Evolutionary conservation across 2,797 vertebrate species (phyloP).

Genomic region (Chrosomus eos): DNA sequence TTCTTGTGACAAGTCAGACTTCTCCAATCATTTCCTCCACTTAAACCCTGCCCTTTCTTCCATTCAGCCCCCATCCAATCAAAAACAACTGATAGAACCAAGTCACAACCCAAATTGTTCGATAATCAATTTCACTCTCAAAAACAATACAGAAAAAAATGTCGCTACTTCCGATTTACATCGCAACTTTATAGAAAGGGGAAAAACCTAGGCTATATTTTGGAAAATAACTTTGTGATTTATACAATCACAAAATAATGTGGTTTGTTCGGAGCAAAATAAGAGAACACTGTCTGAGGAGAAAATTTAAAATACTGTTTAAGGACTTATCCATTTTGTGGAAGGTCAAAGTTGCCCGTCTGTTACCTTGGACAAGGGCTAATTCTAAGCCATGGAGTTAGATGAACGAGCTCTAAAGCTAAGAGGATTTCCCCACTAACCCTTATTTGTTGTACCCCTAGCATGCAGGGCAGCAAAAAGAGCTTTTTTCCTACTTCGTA

Average conservation of each 20-base stretch:
- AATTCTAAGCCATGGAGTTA: conserved; percentile 64
- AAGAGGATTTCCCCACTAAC: conserved; percentile 77
- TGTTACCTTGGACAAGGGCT: conserved; percentile 50
- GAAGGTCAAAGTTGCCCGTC: conserved; percentile 39
- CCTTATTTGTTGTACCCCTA: conserved; percentile 58
- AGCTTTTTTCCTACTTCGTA: neutral
- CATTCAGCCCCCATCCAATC: no score
- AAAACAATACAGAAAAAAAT: neutral
- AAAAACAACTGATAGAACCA: neutral
- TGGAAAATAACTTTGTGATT: neutral
- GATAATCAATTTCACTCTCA: neutral
- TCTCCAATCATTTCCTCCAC: neutral
- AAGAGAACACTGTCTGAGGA: neutral
- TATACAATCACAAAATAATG: neutral
- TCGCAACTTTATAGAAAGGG: neutral
- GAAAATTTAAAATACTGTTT: neutral
- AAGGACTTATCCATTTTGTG: conserved; percentile 25
- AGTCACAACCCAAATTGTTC: no score
- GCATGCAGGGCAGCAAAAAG: conserved; percentile 17
- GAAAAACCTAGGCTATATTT: neutral
- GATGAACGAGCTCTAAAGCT: conserved; percentile 64
- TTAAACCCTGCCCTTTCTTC: neutral
- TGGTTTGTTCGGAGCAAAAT: neutral
- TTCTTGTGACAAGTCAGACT: neutral
- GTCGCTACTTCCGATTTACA: neutral